Percentiles rank a stretch among this genome's conserved stretches.
Evolutionary conservation across 2,113 vertebrate genomes (phyloP).

Genomic region (Helogale parvula): DNA sequence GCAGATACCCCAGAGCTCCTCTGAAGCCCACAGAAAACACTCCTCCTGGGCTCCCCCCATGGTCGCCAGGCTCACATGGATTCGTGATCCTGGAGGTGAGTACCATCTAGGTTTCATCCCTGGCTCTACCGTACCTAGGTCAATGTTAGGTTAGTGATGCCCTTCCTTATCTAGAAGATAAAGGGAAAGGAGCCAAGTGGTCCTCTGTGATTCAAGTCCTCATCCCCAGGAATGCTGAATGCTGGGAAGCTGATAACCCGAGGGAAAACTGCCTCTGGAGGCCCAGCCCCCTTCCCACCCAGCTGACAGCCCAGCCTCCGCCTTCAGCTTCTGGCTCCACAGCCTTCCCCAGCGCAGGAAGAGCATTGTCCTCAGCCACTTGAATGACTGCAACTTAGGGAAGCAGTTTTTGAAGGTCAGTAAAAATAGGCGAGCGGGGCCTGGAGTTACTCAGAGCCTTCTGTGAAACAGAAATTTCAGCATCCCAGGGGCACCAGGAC

Average conservation of each 20-base stretch:
- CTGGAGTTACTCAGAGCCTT: not conserved
- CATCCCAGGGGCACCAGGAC: not conserved
- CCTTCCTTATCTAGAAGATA: not conserved
- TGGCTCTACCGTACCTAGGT: not conserved
- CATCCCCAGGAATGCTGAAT: constrained; percentile 82
- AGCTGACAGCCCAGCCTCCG: constrained; percentile 30
- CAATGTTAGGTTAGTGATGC: not conserved
- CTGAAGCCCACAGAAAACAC: not conserved
- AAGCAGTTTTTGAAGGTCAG: constrained; percentile 82
- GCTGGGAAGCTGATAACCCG: not conserved
- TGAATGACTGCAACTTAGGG: constrained; percentile 78
- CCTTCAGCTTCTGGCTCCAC: constrained; percentile 85
- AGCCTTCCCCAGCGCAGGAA: not conserved
- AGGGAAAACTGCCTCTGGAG: not conserved
- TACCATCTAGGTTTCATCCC: not conserved
- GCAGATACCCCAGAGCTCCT: not conserved
- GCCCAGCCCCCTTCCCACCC: constrained; percentile 67
- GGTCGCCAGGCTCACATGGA: not conserved
- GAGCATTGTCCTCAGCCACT: constrained; percentile 55
- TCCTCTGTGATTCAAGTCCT: not conserved
- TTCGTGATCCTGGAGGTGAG: not conserved
- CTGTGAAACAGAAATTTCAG: not conserved
- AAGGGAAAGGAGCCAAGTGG: not conserved
- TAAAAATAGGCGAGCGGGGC: not conserved
- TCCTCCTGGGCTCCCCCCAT: no score